A percentile compares a stretch with the other conserved stretches of the same genome.
Conservation (phyloP, 1,140 invertebrate species). For the Hyles vespertilio region DNA sequence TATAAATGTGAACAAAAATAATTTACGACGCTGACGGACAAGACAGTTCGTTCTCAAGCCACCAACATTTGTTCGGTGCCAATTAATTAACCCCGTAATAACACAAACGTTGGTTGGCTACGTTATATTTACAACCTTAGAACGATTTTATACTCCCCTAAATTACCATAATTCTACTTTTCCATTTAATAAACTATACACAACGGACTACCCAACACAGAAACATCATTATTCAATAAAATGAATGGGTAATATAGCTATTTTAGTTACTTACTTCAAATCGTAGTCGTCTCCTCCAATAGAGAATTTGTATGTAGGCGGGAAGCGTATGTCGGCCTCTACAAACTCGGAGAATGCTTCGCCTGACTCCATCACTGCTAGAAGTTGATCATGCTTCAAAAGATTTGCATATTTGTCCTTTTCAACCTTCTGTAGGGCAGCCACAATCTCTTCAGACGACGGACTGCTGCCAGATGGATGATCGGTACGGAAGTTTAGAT, state of each 20-base stretch:
- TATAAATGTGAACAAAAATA: no score
- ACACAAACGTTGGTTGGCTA: no score
- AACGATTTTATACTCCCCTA: no score
- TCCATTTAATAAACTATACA: no score
- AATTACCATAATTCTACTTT: no score
- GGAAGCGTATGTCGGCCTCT: conserved; percentile 85
- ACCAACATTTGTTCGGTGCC: no score
- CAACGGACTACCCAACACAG: not conserved
- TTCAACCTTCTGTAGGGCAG: conserved; percentile 77
- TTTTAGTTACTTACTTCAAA: conserved; percentile 79
- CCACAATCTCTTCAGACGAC: conserved; percentile 81
- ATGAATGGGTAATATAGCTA: conserved; percentile 9
- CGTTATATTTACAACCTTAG: no score
- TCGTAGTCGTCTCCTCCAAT: conserved; percentile 86
- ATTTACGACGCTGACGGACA: no score
- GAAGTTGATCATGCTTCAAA: conserved; percentile 84
- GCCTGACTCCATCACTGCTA: conserved; percentile 79
- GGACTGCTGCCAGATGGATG: conserved; percentile 79
- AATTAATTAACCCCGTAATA: no score
- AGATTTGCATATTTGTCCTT: conserved; percentile 79
- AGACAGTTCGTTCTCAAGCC: no score
- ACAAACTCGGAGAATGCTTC: conserved; percentile 88
- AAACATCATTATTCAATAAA: not conserved
- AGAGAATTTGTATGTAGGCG: conserved; percentile 93
- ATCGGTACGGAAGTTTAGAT: conserved; percentile 90